A percentile compares a stretch with the other conserved stretches of the same genome.
Evolutionary conservation across 2,888 invertebrate species (phyloP).

Genomic region (Orthosia incerta): DNA sequence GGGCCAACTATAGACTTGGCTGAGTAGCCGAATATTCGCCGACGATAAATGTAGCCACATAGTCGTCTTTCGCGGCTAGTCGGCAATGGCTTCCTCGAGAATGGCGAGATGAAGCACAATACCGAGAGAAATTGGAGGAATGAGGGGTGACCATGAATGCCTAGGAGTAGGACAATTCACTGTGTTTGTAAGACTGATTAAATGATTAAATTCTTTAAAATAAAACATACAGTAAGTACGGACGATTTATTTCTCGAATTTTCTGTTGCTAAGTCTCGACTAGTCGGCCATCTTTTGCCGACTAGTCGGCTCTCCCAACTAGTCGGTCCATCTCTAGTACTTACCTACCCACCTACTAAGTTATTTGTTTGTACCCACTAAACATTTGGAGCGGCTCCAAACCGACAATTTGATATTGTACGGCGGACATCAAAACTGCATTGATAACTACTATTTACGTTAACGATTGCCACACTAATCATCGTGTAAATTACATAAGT

Average conservation of each 20-base stretch:
- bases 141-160: too few species aligned
- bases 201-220: not conserved
- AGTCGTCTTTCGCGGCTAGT: not conserved
- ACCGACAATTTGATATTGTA: constrained; percentile 61
- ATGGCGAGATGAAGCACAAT: too few species aligned
- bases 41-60: not conserved
- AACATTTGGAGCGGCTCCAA: constrained; percentile 63
- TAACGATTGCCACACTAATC: constrained; percentile 53
- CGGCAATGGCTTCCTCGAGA: too few species aligned
- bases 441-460: constrained; percentile 60
- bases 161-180: too few species aligned
- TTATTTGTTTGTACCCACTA: constrained; percentile 52
- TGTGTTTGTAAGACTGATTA: not conserved
- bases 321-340: constrained; percentile 7
- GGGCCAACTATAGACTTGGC: not conserved
- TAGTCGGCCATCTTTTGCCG: not conserved
- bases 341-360: constrained; percentile 25
- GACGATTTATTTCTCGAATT: not conserved
- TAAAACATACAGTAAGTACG: not conserved
- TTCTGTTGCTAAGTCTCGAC: not conserved
- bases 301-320: not conserved
- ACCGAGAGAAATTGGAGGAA: too few species aligned
- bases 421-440: constrained; percentile 55
- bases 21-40: not conserved
- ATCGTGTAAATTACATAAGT: constrained; percentile 42